A percentile compares a stretch with the other conserved stretches of the same genome.
Conservation (phyloP, 2,113 vertebrate genomes). For the Odocoileus virginianus region DNA sequence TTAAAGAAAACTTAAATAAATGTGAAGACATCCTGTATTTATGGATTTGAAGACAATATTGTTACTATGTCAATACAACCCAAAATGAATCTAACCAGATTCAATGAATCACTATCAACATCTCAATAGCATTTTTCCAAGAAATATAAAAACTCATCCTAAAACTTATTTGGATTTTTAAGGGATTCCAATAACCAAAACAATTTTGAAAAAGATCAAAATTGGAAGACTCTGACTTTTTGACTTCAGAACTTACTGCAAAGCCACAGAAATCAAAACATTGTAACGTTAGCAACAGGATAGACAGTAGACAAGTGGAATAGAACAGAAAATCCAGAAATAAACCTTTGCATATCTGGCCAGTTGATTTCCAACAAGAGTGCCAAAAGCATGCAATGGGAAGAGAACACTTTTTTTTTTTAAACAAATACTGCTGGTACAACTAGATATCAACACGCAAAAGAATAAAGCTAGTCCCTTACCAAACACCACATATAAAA, state of each 20-base stretch:
- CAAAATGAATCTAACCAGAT: neutral
- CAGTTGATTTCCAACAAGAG: neutral
- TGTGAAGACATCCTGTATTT: neutral
- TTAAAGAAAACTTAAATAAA: neutral
- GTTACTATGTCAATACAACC: neutral
- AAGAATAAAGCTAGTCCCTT: neutral
- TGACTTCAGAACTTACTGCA: neutral
- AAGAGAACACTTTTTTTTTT: neutral
- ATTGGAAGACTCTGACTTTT: neutral
- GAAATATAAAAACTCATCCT: neutral
- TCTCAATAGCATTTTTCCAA: neutral
- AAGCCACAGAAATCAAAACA: neutral
- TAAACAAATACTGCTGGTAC: neutral
- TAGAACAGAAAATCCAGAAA: neutral
- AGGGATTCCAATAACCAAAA: neutral
- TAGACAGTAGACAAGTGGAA: neutral
- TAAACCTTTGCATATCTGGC: neutral
- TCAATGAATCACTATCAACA: neutral
- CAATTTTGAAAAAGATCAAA: neutral
- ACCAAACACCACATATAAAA: neutral
- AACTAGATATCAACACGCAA: neutral
- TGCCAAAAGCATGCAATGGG: neutral
- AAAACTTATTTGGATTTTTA: neutral
- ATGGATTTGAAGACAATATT: neutral
- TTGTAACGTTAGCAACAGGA: neutral